A percentile compares a stretch with the other conserved stretches of the same genome.
Evolutionary conservation across 1,140 invertebrate genomes (phyloP).

Genomic region (Gonatopus flavifemur): DNA sequence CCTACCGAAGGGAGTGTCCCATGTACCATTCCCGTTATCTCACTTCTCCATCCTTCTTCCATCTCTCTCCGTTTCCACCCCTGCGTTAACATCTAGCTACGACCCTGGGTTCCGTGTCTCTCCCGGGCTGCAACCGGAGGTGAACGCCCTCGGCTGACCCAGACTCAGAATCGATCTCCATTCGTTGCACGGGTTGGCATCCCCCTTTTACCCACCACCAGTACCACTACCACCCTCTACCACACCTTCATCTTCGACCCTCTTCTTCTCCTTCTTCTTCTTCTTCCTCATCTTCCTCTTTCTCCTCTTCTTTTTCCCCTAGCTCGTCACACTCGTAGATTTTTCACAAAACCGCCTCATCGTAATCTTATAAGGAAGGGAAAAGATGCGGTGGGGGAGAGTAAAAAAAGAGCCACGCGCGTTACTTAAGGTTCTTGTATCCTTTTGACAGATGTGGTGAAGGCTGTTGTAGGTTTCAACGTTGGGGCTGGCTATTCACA

Average conservation of each 20-base stretch:
- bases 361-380: no score
- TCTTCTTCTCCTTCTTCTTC: neutral
- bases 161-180: constrained; percentile 57
- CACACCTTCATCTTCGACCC: constrained; percentile 11
- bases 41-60: constrained; percentile 21
- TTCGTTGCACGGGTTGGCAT: constrained; percentile 48
- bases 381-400: no score
- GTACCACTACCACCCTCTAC: neutral
- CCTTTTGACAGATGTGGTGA: no score
- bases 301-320: neutral
- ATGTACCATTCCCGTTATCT: constrained; percentile 27
- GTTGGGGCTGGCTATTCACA: no score
- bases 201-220: constrained; percentile 13
- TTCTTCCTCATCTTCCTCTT: neutral
- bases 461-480: no score
- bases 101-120: constrained; percentile 52
- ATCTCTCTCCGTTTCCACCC: constrained; percentile 29
- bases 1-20: constrained; percentile 42
- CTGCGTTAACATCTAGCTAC: constrained; percentile 49
- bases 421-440: no score
- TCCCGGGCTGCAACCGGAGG: constrained; percentile 55
- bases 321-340: no score
- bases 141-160: constrained; percentile 56
- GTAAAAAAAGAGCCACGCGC: no score
- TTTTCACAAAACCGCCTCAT: no score